Evolutionary conservation across 92 coral and sea anemone genomes (phyloP).

Genomic region (Bergia sp.): DNA sequence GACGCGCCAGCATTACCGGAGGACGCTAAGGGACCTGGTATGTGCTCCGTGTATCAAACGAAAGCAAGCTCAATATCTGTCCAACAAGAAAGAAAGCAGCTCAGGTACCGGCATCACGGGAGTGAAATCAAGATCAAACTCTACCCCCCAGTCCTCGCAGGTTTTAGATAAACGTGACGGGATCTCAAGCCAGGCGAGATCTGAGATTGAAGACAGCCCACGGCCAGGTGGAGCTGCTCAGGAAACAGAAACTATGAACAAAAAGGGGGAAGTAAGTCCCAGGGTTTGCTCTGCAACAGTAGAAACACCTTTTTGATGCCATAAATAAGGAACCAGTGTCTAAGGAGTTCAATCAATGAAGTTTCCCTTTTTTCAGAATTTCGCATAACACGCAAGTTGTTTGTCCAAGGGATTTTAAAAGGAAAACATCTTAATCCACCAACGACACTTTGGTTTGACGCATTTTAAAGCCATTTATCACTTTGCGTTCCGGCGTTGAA

Average conservation of each 20-base stretch:
- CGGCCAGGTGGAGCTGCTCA: background rate
- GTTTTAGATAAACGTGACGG: conserved; percentile 31
- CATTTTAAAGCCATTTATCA: too few relatives aligned
- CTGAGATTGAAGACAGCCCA: background rate
- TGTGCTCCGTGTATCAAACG: conserved; percentile 19
- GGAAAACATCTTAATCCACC: too few relatives aligned
- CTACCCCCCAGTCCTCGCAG: conserved; percentile 15
- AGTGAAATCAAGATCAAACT: conserved; percentile 30
- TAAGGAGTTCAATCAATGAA: background rate
- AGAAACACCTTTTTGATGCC: background rate
- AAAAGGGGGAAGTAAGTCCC: background rate
- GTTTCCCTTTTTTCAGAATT: too few relatives aligned
- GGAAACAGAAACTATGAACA: background rate
- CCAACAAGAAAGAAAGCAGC: conserved; percentile 37
- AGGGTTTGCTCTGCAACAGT: background rate
- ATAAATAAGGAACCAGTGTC: background rate
- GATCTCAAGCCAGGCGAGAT: background rate
- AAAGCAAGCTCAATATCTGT: background rate
- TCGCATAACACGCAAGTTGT: too few relatives aligned
- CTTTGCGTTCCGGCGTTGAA: too few relatives aligned
- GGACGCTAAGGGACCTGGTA: conserved; percentile 31
- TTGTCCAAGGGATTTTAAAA: too few relatives aligned
- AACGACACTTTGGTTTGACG: too few relatives aligned
- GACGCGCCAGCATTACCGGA: conserved; percentile 42
- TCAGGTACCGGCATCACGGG: conserved; percentile 23